Conservation (phyloP, 2,888 invertebrate genomes). For the Cyclophora albipunctata region DNA sequence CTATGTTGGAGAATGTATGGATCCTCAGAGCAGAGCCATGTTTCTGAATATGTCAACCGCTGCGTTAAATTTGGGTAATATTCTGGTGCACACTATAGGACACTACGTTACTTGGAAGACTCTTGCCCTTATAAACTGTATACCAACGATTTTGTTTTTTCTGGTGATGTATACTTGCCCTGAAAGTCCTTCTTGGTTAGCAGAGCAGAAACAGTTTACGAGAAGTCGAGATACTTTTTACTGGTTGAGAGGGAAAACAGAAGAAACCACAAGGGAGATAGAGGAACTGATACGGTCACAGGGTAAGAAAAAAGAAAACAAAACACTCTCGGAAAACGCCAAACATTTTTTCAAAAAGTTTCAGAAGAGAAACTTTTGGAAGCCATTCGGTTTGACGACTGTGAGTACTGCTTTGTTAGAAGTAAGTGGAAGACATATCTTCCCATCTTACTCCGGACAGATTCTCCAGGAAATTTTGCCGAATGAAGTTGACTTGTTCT, state of each 20-base stretch:
- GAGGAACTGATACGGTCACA: slow-evolving; percentile 30
- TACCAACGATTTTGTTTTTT: slow-evolving; percentile 13
- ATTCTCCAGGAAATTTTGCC: slow-evolving; percentile 37
- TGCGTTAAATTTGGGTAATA: slow-evolving; percentile 14
- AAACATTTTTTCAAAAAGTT: slow-evolving; percentile 33
- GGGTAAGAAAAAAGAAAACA: slow-evolving; percentile 3
- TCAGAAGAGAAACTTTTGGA: slow-evolving; percentile 38
- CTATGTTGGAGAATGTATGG: slow-evolving; percentile 26
- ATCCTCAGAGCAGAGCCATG: slow-evolving; percentile 24
- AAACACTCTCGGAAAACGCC: slow-evolving; percentile 10
- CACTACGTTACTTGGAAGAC: slow-evolving; percentile 26
- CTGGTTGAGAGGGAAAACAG: slow-evolving; percentile 60
- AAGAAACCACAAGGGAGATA: slow-evolving; percentile 34
- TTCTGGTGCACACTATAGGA: slow-evolving; percentile 20
- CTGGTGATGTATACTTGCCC: slow-evolving; percentile 24
- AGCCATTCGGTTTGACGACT: slow-evolving; percentile 33
- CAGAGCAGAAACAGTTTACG: slow-evolving; percentile 15
- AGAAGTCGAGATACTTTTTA: slow-evolving; percentile 35
- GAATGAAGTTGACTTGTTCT: slow-evolving; percentile 32
- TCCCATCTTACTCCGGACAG: slow-evolving; percentile 38
- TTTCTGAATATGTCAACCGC: slow-evolving; percentile 25
- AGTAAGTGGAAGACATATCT: too few species aligned
- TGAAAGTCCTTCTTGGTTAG: slow-evolving; percentile 27
- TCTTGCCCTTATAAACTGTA: slow-evolving; percentile 21
- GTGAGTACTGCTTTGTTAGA: slow-evolving; percentile 21